Evolutionary conservation across 2,888 invertebrate species (phyloP).

Genomic region (Caenorhabditis sp.): DNA sequence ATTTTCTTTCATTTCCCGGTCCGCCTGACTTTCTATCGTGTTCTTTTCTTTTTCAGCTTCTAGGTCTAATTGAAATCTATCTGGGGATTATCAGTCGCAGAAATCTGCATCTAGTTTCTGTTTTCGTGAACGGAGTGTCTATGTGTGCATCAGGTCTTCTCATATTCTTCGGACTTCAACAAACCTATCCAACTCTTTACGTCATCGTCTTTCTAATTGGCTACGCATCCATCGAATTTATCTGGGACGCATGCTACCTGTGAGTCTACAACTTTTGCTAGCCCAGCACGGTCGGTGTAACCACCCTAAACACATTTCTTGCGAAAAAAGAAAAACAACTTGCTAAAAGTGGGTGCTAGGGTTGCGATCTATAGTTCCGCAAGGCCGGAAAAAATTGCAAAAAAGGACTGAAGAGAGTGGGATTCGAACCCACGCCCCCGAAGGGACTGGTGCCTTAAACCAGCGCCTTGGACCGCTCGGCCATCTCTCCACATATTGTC

Average conservation of each 20-base stretch:
- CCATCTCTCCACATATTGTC: constrained; percentile 50
- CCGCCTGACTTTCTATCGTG: neutral
- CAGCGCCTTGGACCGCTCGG: constrained; percentile 86
- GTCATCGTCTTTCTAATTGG: constrained; percentile 35
- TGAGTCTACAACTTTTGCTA: constrained; percentile 30
- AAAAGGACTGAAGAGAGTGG: constrained; percentile 82
- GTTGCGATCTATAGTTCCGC: too few relatives aligned
- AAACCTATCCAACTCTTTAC: constrained; percentile 35
- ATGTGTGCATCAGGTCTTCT: constrained; percentile 44
- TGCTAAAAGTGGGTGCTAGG: too few relatives aligned
- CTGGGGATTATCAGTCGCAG: constrained; percentile 44
- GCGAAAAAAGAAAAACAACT: too few relatives aligned
- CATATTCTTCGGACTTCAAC: constrained; percentile 18
- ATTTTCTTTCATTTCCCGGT: neutral
- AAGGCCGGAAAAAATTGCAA: constrained; percentile 5
- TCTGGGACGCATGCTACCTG: constrained; percentile 60
- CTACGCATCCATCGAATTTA: constrained; percentile 42
- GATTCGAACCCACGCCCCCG: constrained; percentile 91
- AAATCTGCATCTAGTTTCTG: constrained; percentile 48
- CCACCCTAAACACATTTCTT: too few relatives aligned
- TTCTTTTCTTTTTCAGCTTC: constrained; percentile 20
- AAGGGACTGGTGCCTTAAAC: constrained; percentile 90
- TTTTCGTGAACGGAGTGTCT: constrained; percentile 27
- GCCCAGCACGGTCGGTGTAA: too few relatives aligned
- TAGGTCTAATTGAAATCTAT: constrained; percentile 47